Evolutionary conservation across 2,113 vertebrate species (phyloP), one percentile per base, ranked within the genome.

Genomic region (Antechinus stuartii): DNA sequence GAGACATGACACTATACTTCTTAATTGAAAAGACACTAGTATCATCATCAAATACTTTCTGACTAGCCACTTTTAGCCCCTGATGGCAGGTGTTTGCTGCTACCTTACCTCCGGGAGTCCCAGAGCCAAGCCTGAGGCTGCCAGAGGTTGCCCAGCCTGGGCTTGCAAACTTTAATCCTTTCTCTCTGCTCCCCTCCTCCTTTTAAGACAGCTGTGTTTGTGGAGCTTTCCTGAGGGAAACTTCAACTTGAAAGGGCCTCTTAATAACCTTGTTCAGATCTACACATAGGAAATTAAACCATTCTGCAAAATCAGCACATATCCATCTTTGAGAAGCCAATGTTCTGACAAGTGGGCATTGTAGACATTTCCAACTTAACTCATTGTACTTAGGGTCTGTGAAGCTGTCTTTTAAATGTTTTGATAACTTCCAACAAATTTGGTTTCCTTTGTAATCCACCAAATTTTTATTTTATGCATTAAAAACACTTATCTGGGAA

Each of bases 261-360:
- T 98, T 98, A 98, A 98, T 98, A 98, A 98, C 97, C 96, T 98
- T 98, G 97, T 97, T 98, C 97, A 97, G 97, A 95, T 97, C 95
- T 93, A 47, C 95, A 49, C 94, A 95, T 57, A 97, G 97, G 97
- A 98, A 98, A 99, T 98, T 97, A 98, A 98, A 96, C 91, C 96
- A 93, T 98, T 98, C 97, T 98, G 98, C 98, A 98, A 95, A 98
- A 97, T 98, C 98, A 98, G 98, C 98, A 95, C 76, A 96, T 97
- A 95, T 93, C 56, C 1, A 35, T 94, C 93, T 94, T 92, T 93
- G 97, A 97, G 94, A 96, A 96, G 95, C 97, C 96, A 92, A 89
- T 96, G 89, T 98, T 98, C 96, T 98, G 25, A 0, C 92, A 93
- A 19, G 24, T 46, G 54, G 96, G 97, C 91, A 84, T 95, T 50